phyloP scores from a whole-genome alignment of 2,797 vertebrate genomes.

The Falco columbarius region DNA sequence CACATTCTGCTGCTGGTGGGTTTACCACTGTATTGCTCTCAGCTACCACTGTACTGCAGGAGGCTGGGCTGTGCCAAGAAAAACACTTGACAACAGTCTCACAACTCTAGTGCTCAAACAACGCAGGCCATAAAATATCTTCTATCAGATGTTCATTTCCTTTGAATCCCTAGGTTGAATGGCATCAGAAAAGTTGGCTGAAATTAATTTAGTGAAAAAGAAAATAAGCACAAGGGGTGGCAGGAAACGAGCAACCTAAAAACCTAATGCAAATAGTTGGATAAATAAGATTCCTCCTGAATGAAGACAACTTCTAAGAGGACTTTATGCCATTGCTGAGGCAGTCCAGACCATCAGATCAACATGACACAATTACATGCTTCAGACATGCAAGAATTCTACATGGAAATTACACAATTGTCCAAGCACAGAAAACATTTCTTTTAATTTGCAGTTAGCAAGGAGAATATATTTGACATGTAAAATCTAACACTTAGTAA shows the following conservation, averaged over 20 bases:
- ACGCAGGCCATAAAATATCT: constrained; percentile 22
- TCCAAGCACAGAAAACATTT: rapidly evolving
- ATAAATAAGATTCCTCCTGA: neutral
- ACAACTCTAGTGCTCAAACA: constrained; percentile 33
- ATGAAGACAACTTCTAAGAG: neutral
- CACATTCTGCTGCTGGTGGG: constrained; percentile 6
- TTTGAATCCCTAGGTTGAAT: constrained; percentile 22
- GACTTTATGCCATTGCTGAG: neutral
- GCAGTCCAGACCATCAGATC: neutral
- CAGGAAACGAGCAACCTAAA: neutral
- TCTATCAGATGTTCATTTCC: constrained; percentile 25
- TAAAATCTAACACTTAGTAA: neutral
- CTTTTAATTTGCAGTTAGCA: neutral
- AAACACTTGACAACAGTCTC: constrained; percentile 42
- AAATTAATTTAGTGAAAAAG: constrained; percentile 58
- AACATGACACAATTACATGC: neutral
- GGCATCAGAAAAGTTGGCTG: constrained; percentile 43
- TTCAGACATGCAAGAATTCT: neutral
- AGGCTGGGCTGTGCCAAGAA: constrained; percentile 29
- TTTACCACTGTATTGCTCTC: constrained; percentile 36
- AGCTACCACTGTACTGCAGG: constrained; percentile 7
- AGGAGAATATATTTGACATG: neutral
- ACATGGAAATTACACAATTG: neutral
- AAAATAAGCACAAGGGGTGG: constrained; percentile 17
- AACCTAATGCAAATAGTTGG: neutral